A percentile compares a stretch with the other conserved stretches of the same genome.
phyloP scores from a whole-genome alignment of 2,113 vertebrate genomes.

The Zeus faber region DNA sequence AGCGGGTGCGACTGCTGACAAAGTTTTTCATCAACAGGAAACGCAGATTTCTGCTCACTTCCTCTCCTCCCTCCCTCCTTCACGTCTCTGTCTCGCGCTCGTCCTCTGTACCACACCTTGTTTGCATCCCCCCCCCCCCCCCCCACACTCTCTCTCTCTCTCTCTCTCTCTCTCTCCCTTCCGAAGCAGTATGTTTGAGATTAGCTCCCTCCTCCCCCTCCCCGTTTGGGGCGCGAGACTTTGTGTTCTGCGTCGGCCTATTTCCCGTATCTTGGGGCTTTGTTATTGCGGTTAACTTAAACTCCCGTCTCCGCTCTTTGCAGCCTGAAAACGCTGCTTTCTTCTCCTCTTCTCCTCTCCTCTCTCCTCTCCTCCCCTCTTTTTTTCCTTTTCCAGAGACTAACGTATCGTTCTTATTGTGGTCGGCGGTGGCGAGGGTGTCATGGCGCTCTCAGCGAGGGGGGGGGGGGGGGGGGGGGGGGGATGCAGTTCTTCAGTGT shows the following conservation, averaged over 20 bases:
- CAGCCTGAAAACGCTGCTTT: constrained; percentile 5
- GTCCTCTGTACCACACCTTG: not conserved
- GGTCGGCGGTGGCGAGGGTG: no score
- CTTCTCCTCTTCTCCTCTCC: not conserved
- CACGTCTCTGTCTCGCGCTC: not conserved
- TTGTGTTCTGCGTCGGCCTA: constrained; percentile 30
- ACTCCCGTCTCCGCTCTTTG: constrained; percentile 9
- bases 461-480: no score
- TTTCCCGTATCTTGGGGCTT: constrained; percentile 47
- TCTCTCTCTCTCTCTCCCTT: constrained; percentile 23
- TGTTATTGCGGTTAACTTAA: constrained; percentile 25
- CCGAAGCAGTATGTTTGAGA: no score
- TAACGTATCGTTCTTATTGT: no score
- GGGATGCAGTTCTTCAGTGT: no score
- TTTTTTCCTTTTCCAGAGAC: no score
- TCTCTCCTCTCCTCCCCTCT: not conserved
- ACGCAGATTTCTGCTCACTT: constrained; percentile 62
- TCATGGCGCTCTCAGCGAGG: no score
- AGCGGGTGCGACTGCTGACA: constrained; percentile 54
- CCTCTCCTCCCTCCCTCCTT: constrained; percentile 54
- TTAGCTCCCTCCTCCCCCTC: constrained; percentile 17
- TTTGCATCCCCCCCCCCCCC: not conserved
- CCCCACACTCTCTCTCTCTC: constrained; percentile 2
- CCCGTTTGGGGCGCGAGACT: constrained; percentile 35
- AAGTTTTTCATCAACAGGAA: constrained; percentile 73